Base-by-base conservation (phyloP, 1,140 invertebrate species). In the Acromyrmex charruanus region DNA sequence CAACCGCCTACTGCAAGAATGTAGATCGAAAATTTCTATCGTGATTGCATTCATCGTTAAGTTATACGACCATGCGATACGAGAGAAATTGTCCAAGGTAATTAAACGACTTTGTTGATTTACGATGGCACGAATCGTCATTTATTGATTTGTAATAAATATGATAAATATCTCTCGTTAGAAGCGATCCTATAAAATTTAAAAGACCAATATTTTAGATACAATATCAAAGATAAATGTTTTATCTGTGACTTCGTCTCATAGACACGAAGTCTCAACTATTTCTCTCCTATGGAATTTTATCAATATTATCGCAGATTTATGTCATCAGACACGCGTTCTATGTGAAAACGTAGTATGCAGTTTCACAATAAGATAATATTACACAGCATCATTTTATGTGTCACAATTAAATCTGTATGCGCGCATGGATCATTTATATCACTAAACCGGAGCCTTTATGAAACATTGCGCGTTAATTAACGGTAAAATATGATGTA, bases 401-500 rank as follows among this genome's bases (percentile, higher is more conserved):
- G 6, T 44, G 31, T 53, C 21, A 51, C 55, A 84, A 84, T 84
- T 61, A 75, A 75, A 84, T 74, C 80, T 44, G 21, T 25, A 18
- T 25, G 21, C 25, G 66, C 39, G 21, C 12, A n/a, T 53, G 44
- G n/a, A 39, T 84, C 69, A 49, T 74, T 82, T 82, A 21, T 61
- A 82, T 75, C 55, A 61, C 44, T 16, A 44, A 25, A 12, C 39
- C 79, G 21, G 39, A 10, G 31, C 5, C 35, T 82, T 82, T 61
- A 74, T 21, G 55, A 63, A 84, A 75, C 28, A 75, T 61, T 84
- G 75, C 69, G 28, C 69, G 69, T 28, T 84, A 84, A 84, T 84
- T 84, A 84, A 61, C 80, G 55, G 39, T 74, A 59, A 82, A 82
- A 74, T 82, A 74, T 74, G 25, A 84, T 53, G 69, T 84, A 84